phyloP scores from a whole-genome alignment of 2,113 vertebrate genomes.

The Patagioenas fasciata region DNA sequence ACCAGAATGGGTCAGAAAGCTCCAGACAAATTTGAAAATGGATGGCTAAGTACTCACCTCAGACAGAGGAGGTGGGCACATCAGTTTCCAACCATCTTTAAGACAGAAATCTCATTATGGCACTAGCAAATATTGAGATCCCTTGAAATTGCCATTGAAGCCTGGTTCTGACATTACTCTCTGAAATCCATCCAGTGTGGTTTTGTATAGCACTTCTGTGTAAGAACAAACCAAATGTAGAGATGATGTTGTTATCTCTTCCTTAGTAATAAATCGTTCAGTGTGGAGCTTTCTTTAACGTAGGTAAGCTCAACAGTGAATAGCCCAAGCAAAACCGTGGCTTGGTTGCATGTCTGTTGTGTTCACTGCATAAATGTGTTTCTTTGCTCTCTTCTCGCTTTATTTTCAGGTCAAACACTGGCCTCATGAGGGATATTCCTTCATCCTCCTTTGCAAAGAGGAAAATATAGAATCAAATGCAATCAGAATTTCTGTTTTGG shows the following conservation, averaged over 20 bases:
- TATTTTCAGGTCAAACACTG: not conserved
- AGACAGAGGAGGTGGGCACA: not conserved
- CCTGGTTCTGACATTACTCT: fast-evolving
- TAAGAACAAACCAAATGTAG: not conserved
- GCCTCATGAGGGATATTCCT: not conserved
- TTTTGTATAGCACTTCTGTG: not conserved
- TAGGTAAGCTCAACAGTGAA: not conserved
- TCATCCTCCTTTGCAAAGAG: not conserved
- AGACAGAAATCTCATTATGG: not conserved
- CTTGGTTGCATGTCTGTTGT: not conserved
- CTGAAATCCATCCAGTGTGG: fast-evolving
- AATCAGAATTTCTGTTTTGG: not conserved
- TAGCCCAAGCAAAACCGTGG: not conserved
- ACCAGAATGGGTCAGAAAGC: not conserved
- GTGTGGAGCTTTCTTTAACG: not conserved
- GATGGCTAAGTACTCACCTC: not conserved
- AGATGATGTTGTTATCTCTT: not conserved
- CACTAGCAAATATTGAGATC: not conserved
- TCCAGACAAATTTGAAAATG: not conserved
- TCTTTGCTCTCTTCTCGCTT: not conserved
- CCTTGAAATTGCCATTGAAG: not conserved
- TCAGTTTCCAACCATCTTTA: not conserved
- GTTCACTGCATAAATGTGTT: not conserved
- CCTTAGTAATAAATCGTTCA: not conserved
- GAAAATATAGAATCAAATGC: not conserved